A percentile compares a stretch with the other conserved stretches of the same genome.
Conservation (phyloP, 2,113 vertebrate species). For the Bubo bubo region DNA sequence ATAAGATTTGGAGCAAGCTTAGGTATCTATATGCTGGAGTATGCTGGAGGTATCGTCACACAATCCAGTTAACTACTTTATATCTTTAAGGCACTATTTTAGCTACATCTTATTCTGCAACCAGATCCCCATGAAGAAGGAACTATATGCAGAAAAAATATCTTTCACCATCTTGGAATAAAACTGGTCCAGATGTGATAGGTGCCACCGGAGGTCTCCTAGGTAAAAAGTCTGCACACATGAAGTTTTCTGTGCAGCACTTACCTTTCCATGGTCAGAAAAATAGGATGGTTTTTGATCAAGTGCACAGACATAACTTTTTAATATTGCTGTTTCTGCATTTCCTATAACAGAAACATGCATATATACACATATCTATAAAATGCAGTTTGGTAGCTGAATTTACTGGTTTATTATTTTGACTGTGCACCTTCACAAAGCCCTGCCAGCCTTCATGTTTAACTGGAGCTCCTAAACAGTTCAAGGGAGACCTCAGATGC, state of each 20-base stretch:
- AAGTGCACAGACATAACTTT: neutral
- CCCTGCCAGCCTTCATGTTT: neutral
- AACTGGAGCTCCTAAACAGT: neutral
- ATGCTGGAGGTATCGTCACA: neutral
- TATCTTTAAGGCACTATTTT: neutral
- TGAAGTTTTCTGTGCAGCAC: neutral
- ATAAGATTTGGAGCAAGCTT: neutral
- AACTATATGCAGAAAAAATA: neutral
- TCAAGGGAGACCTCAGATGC: neutral
- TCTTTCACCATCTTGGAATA: neutral
- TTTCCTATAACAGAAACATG: neutral
- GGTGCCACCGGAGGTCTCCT: neutral
- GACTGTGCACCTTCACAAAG: neutral
- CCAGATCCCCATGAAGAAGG: neutral
- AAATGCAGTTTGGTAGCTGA: neutral
- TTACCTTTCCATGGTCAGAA: neutral
- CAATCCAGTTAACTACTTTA: neutral
- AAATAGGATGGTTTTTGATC: neutral
- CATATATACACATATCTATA: neutral
- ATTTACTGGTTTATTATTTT: neutral
- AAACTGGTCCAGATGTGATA: neutral
- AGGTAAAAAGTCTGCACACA: neutral
- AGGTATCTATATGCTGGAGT: neutral
- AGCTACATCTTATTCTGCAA: neutral
- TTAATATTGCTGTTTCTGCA: too few relatives aligned